Evolutionary conservation across 2,113 vertebrate species (phyloP), one percentile per base, ranked within the genome.

Genomic region (Greenwoodochromis staneri): DNA sequence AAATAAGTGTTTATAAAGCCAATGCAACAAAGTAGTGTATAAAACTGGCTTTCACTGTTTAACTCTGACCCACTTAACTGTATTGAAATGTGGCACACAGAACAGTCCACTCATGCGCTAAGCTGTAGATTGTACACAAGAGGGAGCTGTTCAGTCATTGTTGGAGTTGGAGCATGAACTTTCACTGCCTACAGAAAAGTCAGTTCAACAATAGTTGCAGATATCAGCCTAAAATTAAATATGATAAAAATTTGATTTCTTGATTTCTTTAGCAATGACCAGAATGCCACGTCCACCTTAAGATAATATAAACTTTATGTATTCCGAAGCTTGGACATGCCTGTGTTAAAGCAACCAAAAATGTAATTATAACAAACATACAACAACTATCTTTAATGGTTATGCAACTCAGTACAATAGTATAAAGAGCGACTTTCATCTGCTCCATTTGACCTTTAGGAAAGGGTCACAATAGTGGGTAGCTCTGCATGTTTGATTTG

Each of bases 71-170:
- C 19, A 53, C 82, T 38, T 36, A 14, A 27, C 81, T 63, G 2
- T 45, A 49, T 31, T 29, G 0, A 63, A 63, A 24, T 63, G 40
- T 34, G 40, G 17, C 3, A 29, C 5, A 34, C 40, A 17, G 12
- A 40, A 42, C 19, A 47, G 81, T 82, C 29, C 2, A 47, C 38
- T 1, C 6, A 5, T n/a, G 40, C 0, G 5, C 27, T 36, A 57
- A 36, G 8, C 8, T 34, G 2, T 24, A 66, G 49, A 45, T 29
- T 80, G 1, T 19, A 17, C 87, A 85, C 71, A 11, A 86, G 86
- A 82, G 31, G 84, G 86, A 51, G 84, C 88, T 54, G 36, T 87
- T 54, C 16, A 19, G 10, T 80, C 1, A 47, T 45, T 29, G 16
- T 59, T 49, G 42, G 3, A 61, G 57, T 0, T 59, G 27, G 27